Evolutionary conservation across 2,797 vertebrate genomes (phyloP).

Genomic region (Manis javanica): DNA sequence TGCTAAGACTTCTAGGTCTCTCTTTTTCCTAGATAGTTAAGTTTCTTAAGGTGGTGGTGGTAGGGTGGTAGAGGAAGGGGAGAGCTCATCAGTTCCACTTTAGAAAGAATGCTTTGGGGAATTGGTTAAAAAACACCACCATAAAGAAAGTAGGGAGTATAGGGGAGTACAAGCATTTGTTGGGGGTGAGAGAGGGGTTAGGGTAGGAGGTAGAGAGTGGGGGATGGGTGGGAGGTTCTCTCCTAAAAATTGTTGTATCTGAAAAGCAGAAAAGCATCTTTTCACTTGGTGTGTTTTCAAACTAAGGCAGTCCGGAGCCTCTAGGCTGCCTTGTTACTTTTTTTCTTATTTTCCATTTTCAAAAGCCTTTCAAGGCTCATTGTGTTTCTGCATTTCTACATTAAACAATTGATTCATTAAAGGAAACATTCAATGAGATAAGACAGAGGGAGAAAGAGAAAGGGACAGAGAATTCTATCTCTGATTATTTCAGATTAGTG

Average conservation of each 20-base stretch:
- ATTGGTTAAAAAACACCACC: background rate
- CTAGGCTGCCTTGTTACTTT: background rate
- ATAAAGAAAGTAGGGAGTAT: background rate
- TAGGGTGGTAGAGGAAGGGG: background rate
- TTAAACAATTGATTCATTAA: constrained; percentile 59
- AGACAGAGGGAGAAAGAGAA: background rate
- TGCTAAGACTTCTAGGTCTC: background rate
- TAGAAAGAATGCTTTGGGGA: background rate
- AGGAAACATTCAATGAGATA: constrained; percentile 41
- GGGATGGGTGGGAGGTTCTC: background rate
- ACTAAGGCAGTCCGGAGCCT: background rate
- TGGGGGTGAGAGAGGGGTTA: background rate
- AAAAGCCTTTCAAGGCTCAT: constrained; percentile 56
- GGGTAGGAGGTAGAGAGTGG: background rate
- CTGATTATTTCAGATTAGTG: constrained; percentile 72
- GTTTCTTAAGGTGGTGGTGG: background rate
- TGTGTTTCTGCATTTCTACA: constrained; percentile 61
- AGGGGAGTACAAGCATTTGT: too few species aligned
- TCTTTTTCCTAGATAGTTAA: background rate
- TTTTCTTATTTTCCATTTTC: constrained; percentile 55
- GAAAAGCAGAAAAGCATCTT: constrained; percentile 34
- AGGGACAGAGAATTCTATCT: background rate
- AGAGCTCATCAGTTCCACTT: background rate
- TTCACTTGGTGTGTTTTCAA: constrained; percentile 1
- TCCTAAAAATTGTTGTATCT: constrained; percentile 7